Base-by-base conservation (phyloP, 2,888 invertebrate genomes). In the Sylvicola fuscatus region DNA sequence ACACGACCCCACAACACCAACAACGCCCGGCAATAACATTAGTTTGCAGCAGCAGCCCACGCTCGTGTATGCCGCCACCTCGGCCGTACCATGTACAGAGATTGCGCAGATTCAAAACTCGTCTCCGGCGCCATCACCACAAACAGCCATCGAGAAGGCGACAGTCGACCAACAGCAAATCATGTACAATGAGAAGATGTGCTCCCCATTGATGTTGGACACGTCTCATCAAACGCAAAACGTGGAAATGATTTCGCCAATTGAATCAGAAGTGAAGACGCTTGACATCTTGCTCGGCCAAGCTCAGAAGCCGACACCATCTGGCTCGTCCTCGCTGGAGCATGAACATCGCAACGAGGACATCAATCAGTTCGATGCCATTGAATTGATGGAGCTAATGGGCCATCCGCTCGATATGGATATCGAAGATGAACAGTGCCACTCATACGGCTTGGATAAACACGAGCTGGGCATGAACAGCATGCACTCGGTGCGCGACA, bases 371-470 rank as follows among this genome's bases (percentile, higher is more conserved):
- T 58, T 58, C 35, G 55, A 58, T 45, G 59, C 58, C 36, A 51
- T 53, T 34, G 58, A 57, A 38, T 40, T 58, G 32, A 45, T 58
- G 32, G 57, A 58, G 40, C 41, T 58, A 37, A 55, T 56, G 52
- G 53, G 48, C 35, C 64, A 61, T 41, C 66, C 66, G 44, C 49
- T 66, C 35, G 66, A 64, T 36, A 66, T 66, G 64, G 66, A 66
- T 43, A 55, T 66, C 36, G 62, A 61, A 17, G 59, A 57, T 28
- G 57, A 47, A 29, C 41, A 42, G 14, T 40, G 45, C 21, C 47
- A 46, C 26, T 42, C 47, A 38, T 37, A 36, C 31, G 47, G 49
- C 26, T 51, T 40, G 32, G 36, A 44, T 39, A 39, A 37, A 28
- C 34, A 35, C 5, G 12, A n/a, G 14, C 14, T 13, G 5, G 14